A percentile compares a stretch with the other conserved stretches of the same genome.
Evolutionary conservation across 2,797 vertebrate species (phyloP).

Genomic region (Manis javanica): DNA sequence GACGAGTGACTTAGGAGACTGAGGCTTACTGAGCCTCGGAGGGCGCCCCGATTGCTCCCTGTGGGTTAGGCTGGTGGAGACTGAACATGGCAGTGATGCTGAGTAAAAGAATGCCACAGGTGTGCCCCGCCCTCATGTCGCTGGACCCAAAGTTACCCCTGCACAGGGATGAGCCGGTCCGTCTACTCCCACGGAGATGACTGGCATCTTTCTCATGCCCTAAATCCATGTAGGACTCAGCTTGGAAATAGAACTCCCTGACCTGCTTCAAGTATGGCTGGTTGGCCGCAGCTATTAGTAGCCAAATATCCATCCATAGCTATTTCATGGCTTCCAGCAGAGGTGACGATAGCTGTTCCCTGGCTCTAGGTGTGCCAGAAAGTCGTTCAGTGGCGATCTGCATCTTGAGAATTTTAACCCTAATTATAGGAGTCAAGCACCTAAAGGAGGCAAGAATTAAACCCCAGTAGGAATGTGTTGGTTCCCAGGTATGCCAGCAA

Average conservation of each 20-base stretch:
- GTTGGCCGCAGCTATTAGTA: not conserved
- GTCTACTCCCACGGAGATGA: not conserved
- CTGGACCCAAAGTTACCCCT: not conserved
- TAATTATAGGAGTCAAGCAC: not conserved
- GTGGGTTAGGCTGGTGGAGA: not conserved
- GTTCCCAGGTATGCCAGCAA: not conserved
- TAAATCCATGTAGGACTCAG: not conserved
- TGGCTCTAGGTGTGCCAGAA: not conserved
- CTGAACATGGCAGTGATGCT: not conserved
- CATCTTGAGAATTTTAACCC: not conserved
- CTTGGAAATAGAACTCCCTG: not conserved
- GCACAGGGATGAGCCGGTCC: not conserved
- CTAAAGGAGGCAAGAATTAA: conserved; percentile 3
- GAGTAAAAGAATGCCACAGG: not conserved
- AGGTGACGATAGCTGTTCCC: not conserved
- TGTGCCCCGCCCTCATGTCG: not conserved
- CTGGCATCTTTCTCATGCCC: not conserved
- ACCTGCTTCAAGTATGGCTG: not conserved
- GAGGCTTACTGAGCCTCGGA: not conserved
- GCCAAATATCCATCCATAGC: not conserved
- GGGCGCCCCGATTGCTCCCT: not conserved
- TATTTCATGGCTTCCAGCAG: not conserved
- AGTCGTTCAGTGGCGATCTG: not conserved
- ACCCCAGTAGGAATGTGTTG: not conserved
- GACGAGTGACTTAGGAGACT: not conserved